phyloP scores from a whole-genome alignment of 2,113 vertebrate species.

The Takifugu bimaculatus region DNA sequence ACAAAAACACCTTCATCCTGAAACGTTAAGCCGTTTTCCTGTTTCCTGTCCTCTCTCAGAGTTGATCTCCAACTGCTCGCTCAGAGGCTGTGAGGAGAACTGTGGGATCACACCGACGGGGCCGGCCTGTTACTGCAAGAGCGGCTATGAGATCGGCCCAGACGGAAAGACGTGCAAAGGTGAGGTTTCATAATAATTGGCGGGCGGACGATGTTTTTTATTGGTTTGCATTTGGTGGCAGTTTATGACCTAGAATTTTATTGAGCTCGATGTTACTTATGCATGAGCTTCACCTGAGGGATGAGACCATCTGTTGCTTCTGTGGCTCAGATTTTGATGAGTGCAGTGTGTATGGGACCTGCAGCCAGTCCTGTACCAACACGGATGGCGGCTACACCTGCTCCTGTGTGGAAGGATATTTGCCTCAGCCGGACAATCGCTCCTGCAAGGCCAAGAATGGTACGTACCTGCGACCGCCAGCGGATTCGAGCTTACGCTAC shows the following conservation, averaged over 20 bases:
- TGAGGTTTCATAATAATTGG: conserved; percentile 47
- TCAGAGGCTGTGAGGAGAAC: conserved; percentile 80
- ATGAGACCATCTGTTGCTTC: conserved; percentile 17
- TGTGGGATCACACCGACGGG: conserved; percentile 82
- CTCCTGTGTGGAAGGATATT: conserved; percentile 92
- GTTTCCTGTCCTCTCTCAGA: conserved; percentile 64
- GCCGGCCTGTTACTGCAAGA: conserved; percentile 87
- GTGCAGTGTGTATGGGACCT: conserved; percentile 87
- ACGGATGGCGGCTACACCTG: conserved; percentile 85
- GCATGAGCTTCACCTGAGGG: not conserved
- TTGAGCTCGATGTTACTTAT: no score
- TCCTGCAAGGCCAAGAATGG: conserved; percentile 98
- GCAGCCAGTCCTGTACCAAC: conserved; percentile 94
- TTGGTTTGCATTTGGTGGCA: not conserved
- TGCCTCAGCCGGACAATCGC: conserved; percentile 90
- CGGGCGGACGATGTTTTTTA: not conserved
- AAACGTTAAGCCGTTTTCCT: not conserved
- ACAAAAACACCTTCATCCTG: no score
- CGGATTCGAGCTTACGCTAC: not conserved
- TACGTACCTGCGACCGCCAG: conserved; percentile 43
- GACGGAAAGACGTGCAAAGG: conserved; percentile 91
- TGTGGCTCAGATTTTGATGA: conserved; percentile 86
- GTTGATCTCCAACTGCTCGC: conserved; percentile 80
- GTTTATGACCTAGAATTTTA: not conserved
- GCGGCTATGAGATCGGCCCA: conserved; percentile 82